Conservation (phyloP, 2,888 invertebrate genomes). For the Stenoptilia bipunctidactyla region DNA sequence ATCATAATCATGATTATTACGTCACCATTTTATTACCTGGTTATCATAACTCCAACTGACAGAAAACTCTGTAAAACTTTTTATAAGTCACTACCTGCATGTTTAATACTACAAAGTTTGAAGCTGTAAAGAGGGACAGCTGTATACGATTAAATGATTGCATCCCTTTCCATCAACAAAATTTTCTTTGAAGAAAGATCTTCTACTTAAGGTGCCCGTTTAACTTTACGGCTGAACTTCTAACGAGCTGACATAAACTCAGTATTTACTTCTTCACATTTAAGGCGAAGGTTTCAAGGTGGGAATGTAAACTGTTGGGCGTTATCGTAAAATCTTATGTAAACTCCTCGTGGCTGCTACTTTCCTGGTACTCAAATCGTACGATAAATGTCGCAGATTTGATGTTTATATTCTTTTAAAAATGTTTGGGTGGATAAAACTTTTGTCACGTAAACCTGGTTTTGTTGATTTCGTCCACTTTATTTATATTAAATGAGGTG, state of each 20-base stretch:
- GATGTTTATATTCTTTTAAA: too few relatives aligned
- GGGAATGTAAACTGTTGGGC: conserved; percentile 5
- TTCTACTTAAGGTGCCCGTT: conserved; percentile 26
- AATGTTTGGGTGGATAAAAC: too few relatives aligned
- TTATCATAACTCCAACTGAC: conserved; percentile 30
- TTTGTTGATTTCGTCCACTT: too few relatives aligned
- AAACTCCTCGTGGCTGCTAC: conserved; percentile 26
- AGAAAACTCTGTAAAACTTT: conserved; percentile 44
- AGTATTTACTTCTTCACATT: conserved; percentile 46
- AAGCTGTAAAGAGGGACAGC: too few relatives aligned
- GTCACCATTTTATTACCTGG: conserved; percentile 4
- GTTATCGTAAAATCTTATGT: conserved; percentile 47
- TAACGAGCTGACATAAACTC: conserved; percentile 62
- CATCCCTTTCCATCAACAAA: too few relatives aligned
- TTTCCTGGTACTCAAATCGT: conserved; percentile 16
- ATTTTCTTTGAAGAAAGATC: too few relatives aligned
- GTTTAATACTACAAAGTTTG: conserved; percentile 6
- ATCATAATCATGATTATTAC: not conserved
- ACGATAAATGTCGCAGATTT: not conserved
- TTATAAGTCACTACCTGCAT: conserved; percentile 18
- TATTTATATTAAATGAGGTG: too few relatives aligned
- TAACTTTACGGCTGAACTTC: conserved; percentile 56
- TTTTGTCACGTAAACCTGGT: too few relatives aligned
- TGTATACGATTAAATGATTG: too few relatives aligned
- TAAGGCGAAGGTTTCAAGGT: not conserved